Evolutionary conservation across 64 coral and sea anemone species (phyloP).

Genomic region (Pachyseris speciosa): DNA sequence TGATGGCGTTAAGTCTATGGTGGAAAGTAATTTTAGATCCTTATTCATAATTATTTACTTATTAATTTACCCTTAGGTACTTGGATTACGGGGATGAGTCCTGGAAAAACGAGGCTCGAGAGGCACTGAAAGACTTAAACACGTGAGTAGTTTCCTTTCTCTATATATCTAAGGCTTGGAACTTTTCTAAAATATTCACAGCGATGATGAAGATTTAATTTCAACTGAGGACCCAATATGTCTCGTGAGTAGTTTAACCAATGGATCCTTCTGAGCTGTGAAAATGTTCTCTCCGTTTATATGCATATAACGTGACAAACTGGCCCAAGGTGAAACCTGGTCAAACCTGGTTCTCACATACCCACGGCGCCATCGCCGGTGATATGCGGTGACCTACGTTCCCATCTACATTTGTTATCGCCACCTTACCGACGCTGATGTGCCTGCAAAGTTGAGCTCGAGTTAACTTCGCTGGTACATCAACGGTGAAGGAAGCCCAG

Average conservation of each 20-base stretch:
- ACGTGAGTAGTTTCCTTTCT: slow-evolving; percentile 50
- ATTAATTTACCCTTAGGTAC: slow-evolving; percentile 64
- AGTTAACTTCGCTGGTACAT: no score
- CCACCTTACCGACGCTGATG: no score
- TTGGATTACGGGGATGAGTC: slow-evolving; percentile 84
- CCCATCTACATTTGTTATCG: no score
- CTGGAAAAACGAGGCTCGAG: slow-evolving; percentile 68
- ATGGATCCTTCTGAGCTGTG: slow-evolving; percentile 59
- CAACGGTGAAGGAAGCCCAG: no score
- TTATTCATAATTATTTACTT: no score
- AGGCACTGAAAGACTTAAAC: slow-evolving; percentile 62
- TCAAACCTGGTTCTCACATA: no score
- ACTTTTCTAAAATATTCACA: neutral
- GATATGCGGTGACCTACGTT: no score
- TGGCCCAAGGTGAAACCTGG: no score
- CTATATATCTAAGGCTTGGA: no score
- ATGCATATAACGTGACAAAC: neutral
- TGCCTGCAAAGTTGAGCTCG: no score
- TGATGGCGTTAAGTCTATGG: no score
- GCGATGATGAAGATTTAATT: slow-evolving; percentile 24
- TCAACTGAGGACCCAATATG: neutral
- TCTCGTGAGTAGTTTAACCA: slow-evolving; percentile 11
- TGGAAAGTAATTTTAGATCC: neutral
- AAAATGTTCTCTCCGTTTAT: neutral
- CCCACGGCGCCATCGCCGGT: no score